Base-by-base conservation (phyloP, 2,888 invertebrate species). In the Clistopyga incitator region DNA sequence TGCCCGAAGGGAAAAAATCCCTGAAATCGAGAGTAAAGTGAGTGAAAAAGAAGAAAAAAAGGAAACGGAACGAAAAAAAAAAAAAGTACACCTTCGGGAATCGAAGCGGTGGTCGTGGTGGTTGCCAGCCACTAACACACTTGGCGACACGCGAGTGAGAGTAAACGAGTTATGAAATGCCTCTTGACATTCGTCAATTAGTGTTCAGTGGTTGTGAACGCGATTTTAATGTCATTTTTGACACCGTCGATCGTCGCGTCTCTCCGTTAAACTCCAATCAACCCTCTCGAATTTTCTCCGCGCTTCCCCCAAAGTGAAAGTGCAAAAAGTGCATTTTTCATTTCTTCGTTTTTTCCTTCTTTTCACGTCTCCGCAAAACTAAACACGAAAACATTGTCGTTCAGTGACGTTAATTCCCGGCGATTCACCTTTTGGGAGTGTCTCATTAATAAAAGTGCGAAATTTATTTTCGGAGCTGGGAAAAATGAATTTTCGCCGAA, bases 141-240 rank as follows among this genome's bases (percentile, higher is more conserved):
- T n/a, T n/a, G 4, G 67, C 64, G 64, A 77, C 78, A 75, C 78
- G 61, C 68, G 59, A 45, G 72, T 20, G 80, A 81, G 61, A 79
- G 70, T 75, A 77, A 79, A 75, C 64, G 65, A 83, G 80, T 83
- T 80, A 80, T 77, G 83, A 83, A 85, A 83, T 85, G 85, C 61
- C 68, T 79, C 78, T 78, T 80, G 84, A 85, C 85, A 84, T 77
- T 84, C 72, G 80, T 84, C 74, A 78, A 85, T 84, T 85, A 80
- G 68, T n/a, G n/a, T 74, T 68, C 56, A 67, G 84, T 85, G 81
- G 68, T 84, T 75, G 85, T 75, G 72, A 29, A 29, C 56, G 45
- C 45, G 29, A 54, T 67, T 68, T 70, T 68, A 45, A 47, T 74
- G 47, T 20, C 45, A 54, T 59, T 67, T 52, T 75, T 61, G 23